Base-by-base conservation (phyloP, 2,113 vertebrate genomes). In the Noctilio leporinus region DNA sequence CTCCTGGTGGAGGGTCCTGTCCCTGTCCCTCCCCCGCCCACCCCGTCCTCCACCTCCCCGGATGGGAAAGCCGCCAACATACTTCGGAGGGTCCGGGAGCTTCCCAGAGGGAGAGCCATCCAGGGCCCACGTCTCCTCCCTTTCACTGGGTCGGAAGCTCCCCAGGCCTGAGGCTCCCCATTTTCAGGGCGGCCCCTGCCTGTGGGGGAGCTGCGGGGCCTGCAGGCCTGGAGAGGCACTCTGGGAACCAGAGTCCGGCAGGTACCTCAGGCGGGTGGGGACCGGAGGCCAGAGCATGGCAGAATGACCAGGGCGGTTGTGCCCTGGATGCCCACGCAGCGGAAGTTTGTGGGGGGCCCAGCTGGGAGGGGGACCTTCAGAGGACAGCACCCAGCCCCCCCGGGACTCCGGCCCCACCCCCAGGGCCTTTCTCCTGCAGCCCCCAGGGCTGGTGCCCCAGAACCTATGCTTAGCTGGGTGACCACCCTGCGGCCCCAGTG, bases 381-480 rank as follows among this genome's bases (percentile, higher is more conserved):
- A 28, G 20, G 43, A 10, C 30, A 43, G 59, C 43, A 24, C 10
- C 28, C 47, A 15, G 7, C 35, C 43, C 67, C 28, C 26, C 24
- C 14, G 8, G 28, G 28, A 7, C 10, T 43, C 64, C 43, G n/a
- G 87, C 45, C n/a, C 4, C 1, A 14, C 10, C 16, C 57, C 10
- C 10, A 8, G 49, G 62, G 72, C 8, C 10, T 9, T 2, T 84
- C 35, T 28, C 5, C 30, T 0, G 49, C 15, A 65, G 70, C 86
- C 4, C 8, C 1, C 35, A 0, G 22, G 51, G 59, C 0, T 8
- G 1, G 26, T 33, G 0, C 5, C 64, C 0, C n/a, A 33, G 80
- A 67, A 0, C 40, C 4, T 14, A 72, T 5, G 1, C 1, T 2
- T 15, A 8, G 55, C 1, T 14, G 4, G 20, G 0, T 28, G 35